phyloP scores from a whole-genome alignment of 92 coral and sea anemone genomes.

The Virgularia gustaviana region DNA sequence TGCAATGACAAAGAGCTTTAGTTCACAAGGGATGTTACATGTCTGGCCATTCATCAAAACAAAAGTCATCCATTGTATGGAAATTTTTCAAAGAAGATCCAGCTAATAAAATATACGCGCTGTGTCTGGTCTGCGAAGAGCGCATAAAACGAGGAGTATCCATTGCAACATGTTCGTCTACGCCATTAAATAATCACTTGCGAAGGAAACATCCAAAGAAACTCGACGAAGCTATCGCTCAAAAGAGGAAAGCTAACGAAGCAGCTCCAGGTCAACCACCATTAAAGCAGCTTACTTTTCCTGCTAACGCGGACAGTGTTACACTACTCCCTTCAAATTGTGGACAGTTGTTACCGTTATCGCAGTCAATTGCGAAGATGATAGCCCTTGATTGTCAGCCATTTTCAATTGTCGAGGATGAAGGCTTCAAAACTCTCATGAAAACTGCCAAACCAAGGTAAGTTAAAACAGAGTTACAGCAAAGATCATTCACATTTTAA shows the following conservation, averaged over 20 bases:
- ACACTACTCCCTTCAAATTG: background rate
- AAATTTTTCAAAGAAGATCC: background rate
- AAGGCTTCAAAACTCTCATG: slow-evolving; percentile 25
- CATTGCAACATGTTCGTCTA: background rate
- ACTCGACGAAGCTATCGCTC: too few relatives aligned
- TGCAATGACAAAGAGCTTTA: too few relatives aligned
- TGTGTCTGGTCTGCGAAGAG: background rate
- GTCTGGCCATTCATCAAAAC: too few relatives aligned
- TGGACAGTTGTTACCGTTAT: background rate
- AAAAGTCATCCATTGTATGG: too few relatives aligned
- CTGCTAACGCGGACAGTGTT: background rate
- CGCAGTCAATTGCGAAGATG: slow-evolving; percentile 9
- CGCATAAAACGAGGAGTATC: background rate
- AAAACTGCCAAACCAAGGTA: slow-evolving; percentile 18
- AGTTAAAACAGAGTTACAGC: background rate
- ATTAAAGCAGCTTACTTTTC: background rate
- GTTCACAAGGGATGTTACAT: too few relatives aligned
- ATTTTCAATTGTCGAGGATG: background rate
- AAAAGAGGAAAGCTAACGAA: background rate
- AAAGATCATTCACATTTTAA: background rate
- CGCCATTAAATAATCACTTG: background rate
- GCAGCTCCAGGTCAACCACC: background rate
- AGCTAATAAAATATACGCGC: background rate
- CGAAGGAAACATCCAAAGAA: too few relatives aligned
- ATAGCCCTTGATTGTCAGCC: slow-evolving; percentile 25